Conservation (phyloP, 2,113 vertebrate species). For the Bufo gargarizans region DNA sequence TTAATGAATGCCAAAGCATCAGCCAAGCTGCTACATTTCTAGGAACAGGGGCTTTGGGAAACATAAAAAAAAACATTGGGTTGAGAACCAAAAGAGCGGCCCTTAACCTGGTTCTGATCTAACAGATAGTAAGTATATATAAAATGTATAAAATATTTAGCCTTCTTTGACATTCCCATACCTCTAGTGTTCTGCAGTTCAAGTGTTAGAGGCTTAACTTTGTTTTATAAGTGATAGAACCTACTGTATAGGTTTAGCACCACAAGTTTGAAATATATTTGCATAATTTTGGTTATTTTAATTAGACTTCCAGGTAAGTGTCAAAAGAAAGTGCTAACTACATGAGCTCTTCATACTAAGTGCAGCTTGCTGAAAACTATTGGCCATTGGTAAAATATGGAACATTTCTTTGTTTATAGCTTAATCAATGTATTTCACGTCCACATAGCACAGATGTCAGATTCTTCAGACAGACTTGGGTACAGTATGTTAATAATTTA, state of each 20-base stretch:
- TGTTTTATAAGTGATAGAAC: neutral
- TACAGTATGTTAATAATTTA: too few relatives aligned
- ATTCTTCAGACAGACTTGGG: too few relatives aligned
- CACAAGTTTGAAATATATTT: neutral
- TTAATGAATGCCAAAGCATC: too few relatives aligned
- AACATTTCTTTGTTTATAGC: neutral
- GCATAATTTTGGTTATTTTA: neutral
- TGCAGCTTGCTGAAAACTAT: neutral
- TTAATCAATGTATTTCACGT: neutral
- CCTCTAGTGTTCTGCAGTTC: neutral
- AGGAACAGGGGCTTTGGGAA: too few relatives aligned
- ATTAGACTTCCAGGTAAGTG: neutral
- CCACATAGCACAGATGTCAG: neutral
- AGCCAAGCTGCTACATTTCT: too few relatives aligned
- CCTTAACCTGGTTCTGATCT: too few relatives aligned
- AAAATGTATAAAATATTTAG: neutral
- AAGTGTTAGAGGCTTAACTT: neutral
- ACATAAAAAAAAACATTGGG: too few relatives aligned
- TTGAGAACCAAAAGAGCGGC: too few relatives aligned
- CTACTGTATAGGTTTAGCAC: neutral
- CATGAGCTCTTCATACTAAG: neutral
- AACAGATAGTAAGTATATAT: neutral
- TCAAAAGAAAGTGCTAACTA: too few relatives aligned
- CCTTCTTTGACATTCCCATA: neutral
- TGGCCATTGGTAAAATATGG: neutral